These are phyloP conservation scores for Diorhabda sublineata DNA, from an alignment of 1,140 invertebrate genomes.

Conservation along the genomic window DNA sequence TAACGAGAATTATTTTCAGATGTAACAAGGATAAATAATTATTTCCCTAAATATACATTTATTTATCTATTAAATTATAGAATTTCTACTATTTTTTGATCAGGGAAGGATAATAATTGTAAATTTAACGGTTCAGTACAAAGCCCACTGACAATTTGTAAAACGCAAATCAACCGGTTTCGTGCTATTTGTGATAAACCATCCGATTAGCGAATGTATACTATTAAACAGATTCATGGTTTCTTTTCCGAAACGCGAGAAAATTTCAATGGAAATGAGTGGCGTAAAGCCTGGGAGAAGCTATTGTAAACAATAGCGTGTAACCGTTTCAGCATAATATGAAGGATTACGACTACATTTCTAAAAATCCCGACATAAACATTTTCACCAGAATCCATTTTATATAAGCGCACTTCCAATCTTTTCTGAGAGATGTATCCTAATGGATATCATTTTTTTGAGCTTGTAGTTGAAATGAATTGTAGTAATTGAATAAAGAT, in stretches of 20 bases:
- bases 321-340: constrained; percentile 32
- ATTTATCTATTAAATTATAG: too few relatives aligned
- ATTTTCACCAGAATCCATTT: constrained; percentile 33
- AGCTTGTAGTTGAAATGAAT: not conserved
- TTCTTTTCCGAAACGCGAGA: not conserved
- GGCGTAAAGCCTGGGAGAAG: not conserved
- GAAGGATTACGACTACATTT: constrained; percentile 38
- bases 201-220: not conserved
- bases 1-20: too few relatives aligned
- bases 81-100: too few relatives aligned
- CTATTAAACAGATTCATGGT: constrained; percentile 2
- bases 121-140: too few relatives aligned
- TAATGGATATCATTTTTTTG: not conserved
- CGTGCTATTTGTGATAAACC: too few relatives aligned
- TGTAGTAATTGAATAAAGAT: not conserved
- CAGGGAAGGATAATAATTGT: too few relatives aligned
- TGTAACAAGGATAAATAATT: too few relatives aligned
- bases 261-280: constrained; percentile 2
- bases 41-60: too few relatives aligned
- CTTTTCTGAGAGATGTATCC: constrained; percentile 4
- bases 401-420: constrained; percentile 25
- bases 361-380: constrained; percentile 34
- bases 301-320: constrained; percentile 1
- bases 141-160: too few relatives aligned
- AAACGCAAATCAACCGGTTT: too few relatives aligned